These are phyloP conservation scores for Umimayanthus kanabou DNA, from an alignment of 92 coral and sea anemone species.

Conservation along the genomic window DNA sequence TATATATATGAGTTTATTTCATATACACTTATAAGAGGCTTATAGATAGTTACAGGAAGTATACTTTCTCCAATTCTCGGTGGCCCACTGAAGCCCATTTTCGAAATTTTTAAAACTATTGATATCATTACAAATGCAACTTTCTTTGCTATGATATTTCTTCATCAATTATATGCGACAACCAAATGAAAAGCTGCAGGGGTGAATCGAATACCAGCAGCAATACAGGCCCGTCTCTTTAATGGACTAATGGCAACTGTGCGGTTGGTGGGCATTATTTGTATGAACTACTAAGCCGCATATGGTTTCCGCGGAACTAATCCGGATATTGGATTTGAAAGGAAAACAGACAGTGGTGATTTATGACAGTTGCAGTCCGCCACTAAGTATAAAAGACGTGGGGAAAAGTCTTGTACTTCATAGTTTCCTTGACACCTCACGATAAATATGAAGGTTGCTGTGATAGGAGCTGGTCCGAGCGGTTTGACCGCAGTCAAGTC, in stretches of 20 bases:
- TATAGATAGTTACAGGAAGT: too few relatives aligned
- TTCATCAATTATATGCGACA: too few relatives aligned
- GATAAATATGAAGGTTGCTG: constrained; percentile 53
- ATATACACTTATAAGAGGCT: too few relatives aligned
- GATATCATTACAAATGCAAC: too few relatives aligned
- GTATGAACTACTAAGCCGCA: neutral
- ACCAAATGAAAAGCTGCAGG: neutral
- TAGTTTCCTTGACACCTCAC: neutral
- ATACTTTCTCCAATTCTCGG: neutral
- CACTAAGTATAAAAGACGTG: neutral
- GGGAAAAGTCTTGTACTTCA: too few relatives aligned
- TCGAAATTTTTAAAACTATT: too few relatives aligned
- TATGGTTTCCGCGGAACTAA: neutral
- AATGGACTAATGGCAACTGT: neutral
- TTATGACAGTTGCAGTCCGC: neutral
- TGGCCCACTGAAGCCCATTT: neutral
- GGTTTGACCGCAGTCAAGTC: constrained; percentile 66
- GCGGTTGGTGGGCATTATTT: too few relatives aligned
- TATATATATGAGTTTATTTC: too few relatives aligned
- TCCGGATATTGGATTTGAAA: neutral
- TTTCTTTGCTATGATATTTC: too few relatives aligned
- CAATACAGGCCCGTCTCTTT: neutral
- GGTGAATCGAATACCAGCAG: neutral
- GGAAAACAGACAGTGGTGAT: neutral
- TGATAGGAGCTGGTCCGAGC: constrained; percentile 70